Percentiles rank a stretch among this genome's conserved stretches.
Evolutionary conservation across 2,113 vertebrate species (phyloP).

Genomic region (Hipposideros armiger): DNA sequence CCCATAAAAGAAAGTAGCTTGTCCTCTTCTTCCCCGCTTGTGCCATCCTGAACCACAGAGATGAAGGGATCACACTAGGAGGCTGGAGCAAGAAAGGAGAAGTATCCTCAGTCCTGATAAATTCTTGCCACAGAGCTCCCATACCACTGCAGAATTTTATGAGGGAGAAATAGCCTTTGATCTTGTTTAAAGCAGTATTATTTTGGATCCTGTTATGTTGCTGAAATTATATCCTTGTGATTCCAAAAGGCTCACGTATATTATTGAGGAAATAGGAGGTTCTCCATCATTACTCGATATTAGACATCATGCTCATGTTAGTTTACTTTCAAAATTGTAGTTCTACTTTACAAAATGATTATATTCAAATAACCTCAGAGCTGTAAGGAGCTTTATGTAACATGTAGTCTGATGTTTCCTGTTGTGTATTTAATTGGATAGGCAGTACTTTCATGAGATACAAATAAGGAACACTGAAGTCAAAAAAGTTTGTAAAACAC

Average conservation of each 20-base stretch:
- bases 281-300: background rate
- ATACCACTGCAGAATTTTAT: background rate
- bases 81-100: background rate
- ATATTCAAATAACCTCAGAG: conserved; percentile 22
- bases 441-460: background rate
- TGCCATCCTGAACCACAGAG: background rate
- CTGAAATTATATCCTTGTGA: background rate
- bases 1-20: background rate
- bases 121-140: background rate
- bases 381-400: background rate
- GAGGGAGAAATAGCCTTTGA: background rate
- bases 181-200: conserved; percentile 18
- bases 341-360: background rate
- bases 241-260: background rate
- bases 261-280: background rate
- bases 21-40: background rate
- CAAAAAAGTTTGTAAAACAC: conserved; percentile 3
- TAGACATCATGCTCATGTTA: background rate
- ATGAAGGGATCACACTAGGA: background rate
- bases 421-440: background rate
- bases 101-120: background rate
- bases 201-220: background rate
- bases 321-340: conserved; percentile 16
- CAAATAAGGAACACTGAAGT: conserved; percentile 7
- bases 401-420: background rate